Evolutionary conservation across 2,888 invertebrate species (phyloP).

Genomic region (Melinopterus prodromus): DNA sequence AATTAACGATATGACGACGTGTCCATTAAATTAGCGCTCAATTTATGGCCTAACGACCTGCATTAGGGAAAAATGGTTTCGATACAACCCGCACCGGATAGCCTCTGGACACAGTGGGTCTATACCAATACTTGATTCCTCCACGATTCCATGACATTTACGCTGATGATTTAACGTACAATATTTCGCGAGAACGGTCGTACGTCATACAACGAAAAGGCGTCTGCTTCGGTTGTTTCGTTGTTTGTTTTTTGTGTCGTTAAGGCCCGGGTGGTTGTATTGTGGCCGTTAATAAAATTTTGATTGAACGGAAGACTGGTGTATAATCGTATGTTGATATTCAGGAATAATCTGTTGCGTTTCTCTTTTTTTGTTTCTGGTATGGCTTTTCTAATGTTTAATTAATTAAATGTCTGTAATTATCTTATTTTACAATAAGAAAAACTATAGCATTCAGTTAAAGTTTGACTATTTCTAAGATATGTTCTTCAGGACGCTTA

Average conservation of each 20-base stretch:
- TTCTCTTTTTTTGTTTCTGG: too few species aligned
- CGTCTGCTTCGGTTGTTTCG: conserved; percentile 35
- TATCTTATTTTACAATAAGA: too few species aligned
- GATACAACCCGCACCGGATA: conserved; percentile 33
- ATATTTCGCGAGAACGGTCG: conserved; percentile 40
- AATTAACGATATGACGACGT: conserved; percentile 54
- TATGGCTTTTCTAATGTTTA: too few species aligned
- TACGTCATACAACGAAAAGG: conserved; percentile 41
- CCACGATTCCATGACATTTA: conserved; percentile 31
- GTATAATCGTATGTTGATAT: too few species aligned
- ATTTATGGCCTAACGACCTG: conserved; percentile 54
- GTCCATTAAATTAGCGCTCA: conserved; percentile 58
- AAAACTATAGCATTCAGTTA: too few species aligned
- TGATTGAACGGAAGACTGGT: conserved; percentile 29
- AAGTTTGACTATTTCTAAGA: too few species aligned
- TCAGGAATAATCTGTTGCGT: too few species aligned
- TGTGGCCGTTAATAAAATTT: conserved; percentile 38
- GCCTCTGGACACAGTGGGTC: too few species aligned
- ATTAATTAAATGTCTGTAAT: too few species aligned
- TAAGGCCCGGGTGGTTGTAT: conserved; percentile 30
- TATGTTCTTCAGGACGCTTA: too few species aligned
- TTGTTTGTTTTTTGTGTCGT: conserved; percentile 39
- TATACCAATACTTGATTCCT: conserved; percentile 30
- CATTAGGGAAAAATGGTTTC: conserved; percentile 52
- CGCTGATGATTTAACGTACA: conserved; percentile 45